Evolutionary conservation across 2,888 invertebrate species (phyloP).

Genomic region (Sphecodes monilicornis): DNA sequence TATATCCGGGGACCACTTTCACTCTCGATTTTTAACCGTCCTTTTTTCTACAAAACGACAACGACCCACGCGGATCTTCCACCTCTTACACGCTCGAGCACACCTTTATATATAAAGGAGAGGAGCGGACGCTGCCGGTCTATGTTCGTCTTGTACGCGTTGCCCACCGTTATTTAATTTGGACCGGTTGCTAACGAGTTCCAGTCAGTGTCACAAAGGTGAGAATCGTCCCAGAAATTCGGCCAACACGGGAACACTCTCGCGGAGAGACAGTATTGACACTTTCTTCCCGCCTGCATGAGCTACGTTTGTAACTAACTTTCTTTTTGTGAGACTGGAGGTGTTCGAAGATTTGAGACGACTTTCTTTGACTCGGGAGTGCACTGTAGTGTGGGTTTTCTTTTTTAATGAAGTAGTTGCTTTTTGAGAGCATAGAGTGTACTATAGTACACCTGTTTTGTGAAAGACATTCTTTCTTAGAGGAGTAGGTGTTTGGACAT

Average conservation of each 20-base stretch:
- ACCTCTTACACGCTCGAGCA: constrained; percentile 24
- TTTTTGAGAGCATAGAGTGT: too few species aligned
- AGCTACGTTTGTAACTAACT: not conserved
- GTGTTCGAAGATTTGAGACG: not conserved
- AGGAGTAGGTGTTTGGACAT: too few species aligned
- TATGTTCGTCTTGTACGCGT: constrained; percentile 14
- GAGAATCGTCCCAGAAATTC: constrained; percentile 19
- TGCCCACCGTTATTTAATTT: constrained; percentile 21
- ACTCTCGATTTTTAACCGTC: constrained; percentile 80
- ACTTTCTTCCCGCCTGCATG: not conserved
- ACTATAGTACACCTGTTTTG: too few species aligned
- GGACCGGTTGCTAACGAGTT: too few species aligned
- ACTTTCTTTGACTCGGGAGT: not conserved
- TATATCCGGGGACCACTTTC: constrained; percentile 84
- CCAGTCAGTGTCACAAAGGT: constrained; percentile 8
- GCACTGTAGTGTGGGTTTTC: not conserved
- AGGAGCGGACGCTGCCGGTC: constrained; percentile 27
- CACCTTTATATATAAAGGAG: constrained; percentile 72
- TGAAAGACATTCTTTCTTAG: too few species aligned
- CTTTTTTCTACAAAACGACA: constrained; percentile 42
- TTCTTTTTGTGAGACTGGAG: not conserved
- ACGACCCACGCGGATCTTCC: constrained; percentile 71
- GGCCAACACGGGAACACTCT: not conserved
- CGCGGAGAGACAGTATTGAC: not conserved
- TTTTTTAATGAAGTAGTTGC: too few species aligned